These are phyloP conservation scores for Tinamus major DNA, from an alignment of 2,797 vertebrate species.

Conservation along the genomic window DNA sequence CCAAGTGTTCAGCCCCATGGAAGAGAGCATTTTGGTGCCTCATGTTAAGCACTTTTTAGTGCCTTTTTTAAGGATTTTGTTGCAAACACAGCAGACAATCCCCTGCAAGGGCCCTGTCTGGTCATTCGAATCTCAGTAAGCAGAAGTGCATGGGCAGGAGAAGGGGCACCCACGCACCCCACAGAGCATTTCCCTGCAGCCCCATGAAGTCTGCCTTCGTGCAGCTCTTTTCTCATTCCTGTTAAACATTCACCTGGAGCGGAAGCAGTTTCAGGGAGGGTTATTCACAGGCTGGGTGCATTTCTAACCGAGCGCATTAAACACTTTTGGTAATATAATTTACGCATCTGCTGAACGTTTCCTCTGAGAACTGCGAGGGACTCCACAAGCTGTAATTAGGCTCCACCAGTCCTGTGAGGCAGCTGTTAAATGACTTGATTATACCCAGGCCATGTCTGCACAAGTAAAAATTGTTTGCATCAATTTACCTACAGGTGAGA, in stretches of 20 bases:
- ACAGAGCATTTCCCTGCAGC: background rate
- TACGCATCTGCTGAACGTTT: background rate
- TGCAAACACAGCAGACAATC: fast-evolving
- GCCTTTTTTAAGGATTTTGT: background rate
- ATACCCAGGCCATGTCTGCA: background rate
- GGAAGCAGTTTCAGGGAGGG: background rate
- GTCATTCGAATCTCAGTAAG: background rate
- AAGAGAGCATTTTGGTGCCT: background rate
- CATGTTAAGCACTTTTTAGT: background rate
- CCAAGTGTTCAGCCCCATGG: fast-evolving
- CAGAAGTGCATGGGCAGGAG: background rate
- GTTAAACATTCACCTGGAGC: background rate
- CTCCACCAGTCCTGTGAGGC: background rate
- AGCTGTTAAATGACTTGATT: background rate
- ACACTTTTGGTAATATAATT: background rate
- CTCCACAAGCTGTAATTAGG: conserved; percentile 5
- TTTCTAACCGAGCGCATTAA: background rate
- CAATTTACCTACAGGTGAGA: background rate
- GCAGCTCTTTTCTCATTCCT: background rate
- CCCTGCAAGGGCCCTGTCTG: background rate
- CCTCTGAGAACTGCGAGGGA: background rate
- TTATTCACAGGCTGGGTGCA: background rate
- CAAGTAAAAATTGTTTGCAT: conserved; percentile 3
- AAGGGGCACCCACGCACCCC: background rate
- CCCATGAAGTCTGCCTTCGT: background rate